Conservation (phyloP, 2,888 invertebrate genomes). For the Schizotus pectinicornis region DNA sequence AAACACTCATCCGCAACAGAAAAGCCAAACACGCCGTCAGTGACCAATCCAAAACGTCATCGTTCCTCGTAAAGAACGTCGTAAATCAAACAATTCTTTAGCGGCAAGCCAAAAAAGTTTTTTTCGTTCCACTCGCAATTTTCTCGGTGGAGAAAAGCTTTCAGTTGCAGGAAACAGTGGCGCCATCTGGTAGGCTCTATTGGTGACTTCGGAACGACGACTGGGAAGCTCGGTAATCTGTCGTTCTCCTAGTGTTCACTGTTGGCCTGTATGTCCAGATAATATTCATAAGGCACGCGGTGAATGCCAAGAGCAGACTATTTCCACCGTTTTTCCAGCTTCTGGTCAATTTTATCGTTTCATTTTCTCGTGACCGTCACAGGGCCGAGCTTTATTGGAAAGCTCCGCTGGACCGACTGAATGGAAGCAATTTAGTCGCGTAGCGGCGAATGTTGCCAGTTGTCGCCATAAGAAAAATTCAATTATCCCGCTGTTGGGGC, state of each 20-base stretch:
- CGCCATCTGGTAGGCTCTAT: neutral
- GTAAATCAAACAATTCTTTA: neutral
- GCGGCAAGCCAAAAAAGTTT: neutral
- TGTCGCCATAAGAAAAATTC: too few species aligned
- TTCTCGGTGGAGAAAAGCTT: neutral
- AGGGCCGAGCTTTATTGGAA: neutral
- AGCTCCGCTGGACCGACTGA: neutral
- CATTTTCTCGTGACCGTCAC: slow-evolving; percentile 11
- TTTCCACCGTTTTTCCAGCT: slow-evolving; percentile 53
- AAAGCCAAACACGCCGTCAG: slow-evolving; percentile 25
- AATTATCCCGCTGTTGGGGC: neutral
- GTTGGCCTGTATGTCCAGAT: slow-evolving; percentile 87
- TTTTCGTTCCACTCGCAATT: neutral
- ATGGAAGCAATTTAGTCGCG: too few species aligned
- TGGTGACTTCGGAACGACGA: neutral
- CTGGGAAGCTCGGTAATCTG: slow-evolving; percentile 48
- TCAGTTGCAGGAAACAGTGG: too few species aligned
- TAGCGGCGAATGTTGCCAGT: too few species aligned
- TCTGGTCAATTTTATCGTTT: neutral
- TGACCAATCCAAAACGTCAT: slow-evolving; percentile 16
- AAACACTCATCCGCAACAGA: slow-evolving; percentile 35
- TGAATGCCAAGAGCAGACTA: slow-evolving; percentile 98
- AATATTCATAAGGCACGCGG: slow-evolving; percentile 98
- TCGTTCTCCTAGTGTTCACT: slow-evolving; percentile 94
- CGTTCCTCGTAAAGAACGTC: neutral